Percentiles rank a stretch among this genome's conserved stretches.
These are phyloP conservation scores for Entomobrya multifasciata DNA, from an alignment of 2,888 invertebrate genomes.

Conservation along the genomic window DNA sequence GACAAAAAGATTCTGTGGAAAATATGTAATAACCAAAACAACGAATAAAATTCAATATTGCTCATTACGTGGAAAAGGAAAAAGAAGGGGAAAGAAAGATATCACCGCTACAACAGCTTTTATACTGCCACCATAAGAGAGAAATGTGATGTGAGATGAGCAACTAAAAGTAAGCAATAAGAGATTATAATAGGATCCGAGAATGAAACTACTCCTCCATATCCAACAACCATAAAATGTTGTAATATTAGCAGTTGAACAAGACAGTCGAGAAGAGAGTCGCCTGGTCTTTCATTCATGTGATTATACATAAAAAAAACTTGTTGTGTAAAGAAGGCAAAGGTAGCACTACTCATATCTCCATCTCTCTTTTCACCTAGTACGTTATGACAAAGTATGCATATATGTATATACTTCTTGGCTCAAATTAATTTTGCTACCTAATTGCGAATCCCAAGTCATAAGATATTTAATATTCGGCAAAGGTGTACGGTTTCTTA, in stretches of 20 bases:
- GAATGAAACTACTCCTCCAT: constrained; percentile 35
- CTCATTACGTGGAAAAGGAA: constrained; percentile 65
- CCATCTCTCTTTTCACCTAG: not conserved
- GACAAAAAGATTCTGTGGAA: constrained; percentile 40
- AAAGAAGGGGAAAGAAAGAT: constrained; percentile 40
- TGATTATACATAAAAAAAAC: not conserved
- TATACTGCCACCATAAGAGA: not conserved
- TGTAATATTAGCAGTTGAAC: constrained; percentile 34
- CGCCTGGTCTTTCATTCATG: constrained; percentile 38
- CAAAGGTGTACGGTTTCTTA: constrained; percentile 72
- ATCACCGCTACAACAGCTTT: constrained; percentile 1
- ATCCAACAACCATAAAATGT: constrained; percentile 33
- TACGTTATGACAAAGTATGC: not conserved
- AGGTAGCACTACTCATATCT: not conserved
- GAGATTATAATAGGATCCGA: constrained; percentile 67
- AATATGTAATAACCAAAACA: constrained; percentile 67
- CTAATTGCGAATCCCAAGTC: constrained; percentile 79
- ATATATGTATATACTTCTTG: not conserved
- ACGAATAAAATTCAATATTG: constrained; percentile 73
- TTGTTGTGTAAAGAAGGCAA: not conserved
- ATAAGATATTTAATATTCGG: constrained; percentile 79
- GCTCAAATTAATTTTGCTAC: constrained; percentile 79
- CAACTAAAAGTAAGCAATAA: constrained; percentile 65
- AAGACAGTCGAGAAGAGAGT: constrained; percentile 40
- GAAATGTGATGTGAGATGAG: constrained; percentile 69